phyloP scores from a whole-genome alignment of 2,113 vertebrate species.

The Pterocles gutturalis region DNA sequence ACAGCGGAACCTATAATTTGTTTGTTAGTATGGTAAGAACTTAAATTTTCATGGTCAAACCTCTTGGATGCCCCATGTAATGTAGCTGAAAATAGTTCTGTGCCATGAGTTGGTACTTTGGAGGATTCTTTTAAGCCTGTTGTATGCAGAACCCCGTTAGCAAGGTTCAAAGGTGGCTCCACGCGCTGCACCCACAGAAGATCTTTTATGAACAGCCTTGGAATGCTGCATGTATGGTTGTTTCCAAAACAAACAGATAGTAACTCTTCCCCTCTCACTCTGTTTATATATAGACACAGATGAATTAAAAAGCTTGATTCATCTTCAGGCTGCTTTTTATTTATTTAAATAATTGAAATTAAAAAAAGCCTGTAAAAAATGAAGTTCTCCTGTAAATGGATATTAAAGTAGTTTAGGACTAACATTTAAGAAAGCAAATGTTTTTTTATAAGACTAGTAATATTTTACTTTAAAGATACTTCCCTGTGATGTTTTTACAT shows the following conservation, averaged over 20 bases:
- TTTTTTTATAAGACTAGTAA: not conserved
- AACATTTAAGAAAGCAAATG: not conserved
- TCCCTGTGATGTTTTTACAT: not conserved
- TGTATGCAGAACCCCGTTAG: not conserved
- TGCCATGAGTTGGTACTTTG: not conserved
- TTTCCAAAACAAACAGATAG: slow-evolving; percentile 38
- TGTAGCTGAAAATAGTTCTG: not conserved
- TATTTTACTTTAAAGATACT: not conserved
- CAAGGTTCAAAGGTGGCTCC: not conserved
- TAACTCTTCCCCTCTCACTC: slow-evolving; percentile 11
- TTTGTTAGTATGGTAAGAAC: not conserved
- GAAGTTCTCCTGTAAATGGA: not conserved
- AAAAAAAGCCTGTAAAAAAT: not conserved
- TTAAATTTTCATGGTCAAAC: not conserved
- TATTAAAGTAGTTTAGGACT: not conserved
- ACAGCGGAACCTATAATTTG: not conserved
- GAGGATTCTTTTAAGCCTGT: not conserved
- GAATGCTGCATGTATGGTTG: not conserved
- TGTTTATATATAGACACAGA: slow-evolving; percentile 9
- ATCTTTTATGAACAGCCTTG: not conserved
- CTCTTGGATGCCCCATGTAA: not conserved
- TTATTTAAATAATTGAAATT: not conserved
- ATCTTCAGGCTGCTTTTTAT: not conserved
- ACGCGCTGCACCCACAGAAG: fast-evolving
- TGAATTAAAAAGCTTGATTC: slow-evolving; percentile 21